Base-by-base conservation (phyloP, 2,113 vertebrate genomes). In the Austrofundulus limnaeus region DNA sequence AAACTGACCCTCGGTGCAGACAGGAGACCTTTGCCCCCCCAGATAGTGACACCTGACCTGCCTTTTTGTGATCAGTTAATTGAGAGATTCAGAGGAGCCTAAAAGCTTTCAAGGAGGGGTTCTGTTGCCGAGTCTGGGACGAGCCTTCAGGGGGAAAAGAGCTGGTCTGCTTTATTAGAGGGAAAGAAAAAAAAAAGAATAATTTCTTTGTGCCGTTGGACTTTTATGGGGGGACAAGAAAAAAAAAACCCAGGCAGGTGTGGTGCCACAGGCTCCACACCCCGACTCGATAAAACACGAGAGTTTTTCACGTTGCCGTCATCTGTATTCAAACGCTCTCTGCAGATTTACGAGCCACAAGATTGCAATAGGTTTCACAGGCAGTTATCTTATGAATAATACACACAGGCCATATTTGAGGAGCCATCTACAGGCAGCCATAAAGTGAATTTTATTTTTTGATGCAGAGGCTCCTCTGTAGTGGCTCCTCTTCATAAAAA, bases 371-470 rank as follows among this genome's bases (percentile, higher is more conserved):
- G 54, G 70, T 83, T 81, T 87, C 84, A 80, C 53, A 57, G 73
- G 78, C 72, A 75, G 82, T 85, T 85, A 85, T 77, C 65, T 78
- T 78, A 82, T 84, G 83, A 88, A 88, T 87, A 85, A 88, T 81
- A 86, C 76, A 86, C 66, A 17, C 3, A 50, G 50, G 68, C 62
- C 66, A 61, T 73, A 75, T 85, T 79, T 82, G 82, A 86, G 77
- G 80, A 87, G 83, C 82, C 67, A 64, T 87, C 80, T 71, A 74
- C 71, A 51, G 61, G 60, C 57, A 34, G 53, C 74, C 72, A 80
- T 90, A 87, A 90, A 88, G 62, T 34, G 68, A 31, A n/a, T 78
- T 87, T 86, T 85, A 85, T 85, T 82, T n/a, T 78, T 81, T 67
- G 37, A 52, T 48, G 14, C 66, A 54, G 51, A 61, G 69, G 51